Evolutionary conservation across 2,113 vertebrate genomes (phyloP).

Genomic region (Xenopus borealis): DNA sequence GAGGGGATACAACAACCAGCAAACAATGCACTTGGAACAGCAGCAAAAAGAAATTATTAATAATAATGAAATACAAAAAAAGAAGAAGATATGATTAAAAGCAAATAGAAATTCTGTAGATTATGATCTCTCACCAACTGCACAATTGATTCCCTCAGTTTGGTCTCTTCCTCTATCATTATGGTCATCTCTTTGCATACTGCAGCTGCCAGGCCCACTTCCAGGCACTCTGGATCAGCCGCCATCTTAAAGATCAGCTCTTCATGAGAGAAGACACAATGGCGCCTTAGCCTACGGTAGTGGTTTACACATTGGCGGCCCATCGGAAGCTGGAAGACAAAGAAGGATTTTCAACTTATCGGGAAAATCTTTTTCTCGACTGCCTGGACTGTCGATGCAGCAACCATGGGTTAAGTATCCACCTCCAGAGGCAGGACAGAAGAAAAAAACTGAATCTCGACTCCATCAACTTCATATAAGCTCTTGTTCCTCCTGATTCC

Average conservation of each 20-base stretch:
- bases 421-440: too few species aligned
- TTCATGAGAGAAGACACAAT: constrained; percentile 97
- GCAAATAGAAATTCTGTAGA: not conserved
- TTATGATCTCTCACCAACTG: constrained; percentile 74
- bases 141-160: constrained; percentile 77
- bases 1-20: not conserved
- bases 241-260: constrained; percentile 98
- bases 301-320: constrained; percentile 94
- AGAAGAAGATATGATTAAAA: too few species aligned
- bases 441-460: too few species aligned
- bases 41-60: not conserved
- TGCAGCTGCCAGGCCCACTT: constrained; percentile 91
- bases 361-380: too few species aligned
- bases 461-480: too few species aligned
- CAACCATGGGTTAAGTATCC: too few species aligned
- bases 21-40: not conserved
- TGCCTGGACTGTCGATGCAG: too few species aligned
- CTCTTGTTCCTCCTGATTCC: too few species aligned
- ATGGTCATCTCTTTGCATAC: constrained; percentile 89
- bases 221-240: constrained; percentile 89
- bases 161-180: constrained; percentile 87
- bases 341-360: too few species aligned
- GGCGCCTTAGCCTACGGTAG: constrained; percentile 86
- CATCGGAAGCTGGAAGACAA: constrained; percentile 74
- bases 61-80: not conserved